Evolutionary conservation across 2,888 invertebrate genomes (phyloP), one percentile per base, ranked within the genome.

Genomic region (Germaria angustata): DNA sequence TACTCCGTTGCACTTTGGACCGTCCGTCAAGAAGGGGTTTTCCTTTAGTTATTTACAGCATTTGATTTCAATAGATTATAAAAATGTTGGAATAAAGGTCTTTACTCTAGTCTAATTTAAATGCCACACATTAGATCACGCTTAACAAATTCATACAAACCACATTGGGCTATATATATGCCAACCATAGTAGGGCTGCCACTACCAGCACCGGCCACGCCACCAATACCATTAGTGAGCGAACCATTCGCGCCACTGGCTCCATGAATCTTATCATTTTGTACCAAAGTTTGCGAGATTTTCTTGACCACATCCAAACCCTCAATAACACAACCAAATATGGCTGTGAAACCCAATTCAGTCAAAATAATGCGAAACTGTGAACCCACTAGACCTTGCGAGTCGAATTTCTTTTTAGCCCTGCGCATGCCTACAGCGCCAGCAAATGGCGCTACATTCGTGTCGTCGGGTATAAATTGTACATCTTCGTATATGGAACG

Each of bases 401-500:
- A 95, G 90, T 96, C 95, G 91, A 95, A 95, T 32, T 95, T 93
- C 90, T 95, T 95, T 89, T 96, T 95, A 77, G 95, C 95, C 53
- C 96, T 93, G 11, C 96, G 92, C 96, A 96, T 96, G 71, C 96
- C 96, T 8, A 96, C 95, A 13, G 95, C 94, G 44, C 96, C 96
- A 49, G 96, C 92, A 15, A 94, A 93, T 6, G 95, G 95, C 84
- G 94, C 92, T 87, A 96, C 93, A 87, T 95, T 95, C 22, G 96
- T 95, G 87, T 96, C 95, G 90, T 96, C 96, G 39, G 96, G 96
- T 93, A 95, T 94, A 90, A 96, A 96, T 90, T 94, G 95, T 32
- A 94, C 94, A 85, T 95, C 95, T 87, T 95, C 95, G 91, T 94
- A 95, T 83, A 95, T 95, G 61, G 95, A 94, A 71, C 95, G 93